Evolutionary conservation across 2,888 invertebrate species (phyloP).

Genomic region (Lamellibrachia columna): DNA sequence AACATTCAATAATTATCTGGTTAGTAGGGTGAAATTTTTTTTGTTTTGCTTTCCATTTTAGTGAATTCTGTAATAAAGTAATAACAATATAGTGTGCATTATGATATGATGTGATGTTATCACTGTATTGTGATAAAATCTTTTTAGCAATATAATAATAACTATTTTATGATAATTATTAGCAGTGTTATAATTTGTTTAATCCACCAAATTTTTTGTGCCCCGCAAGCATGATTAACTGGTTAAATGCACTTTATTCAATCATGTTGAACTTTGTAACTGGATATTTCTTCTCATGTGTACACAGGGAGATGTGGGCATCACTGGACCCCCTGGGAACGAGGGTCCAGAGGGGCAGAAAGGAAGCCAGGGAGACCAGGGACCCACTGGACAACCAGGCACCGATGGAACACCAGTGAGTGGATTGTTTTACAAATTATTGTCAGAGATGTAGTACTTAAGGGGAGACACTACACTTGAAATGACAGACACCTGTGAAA

Average conservation of each 20-base stretch:
- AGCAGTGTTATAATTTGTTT: neutral
- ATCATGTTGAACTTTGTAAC: neutral
- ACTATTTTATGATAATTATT: neutral
- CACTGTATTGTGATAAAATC: neutral
- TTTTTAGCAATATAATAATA: neutral
- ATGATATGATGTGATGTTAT: neutral
- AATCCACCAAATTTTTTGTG: neutral
- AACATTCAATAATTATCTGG: too few species aligned
- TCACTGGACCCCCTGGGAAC: conserved; percentile 14
- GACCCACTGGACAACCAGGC: conserved; percentile 77
- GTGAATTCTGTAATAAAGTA: neutral
- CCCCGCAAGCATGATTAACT: neutral
- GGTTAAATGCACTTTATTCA: neutral
- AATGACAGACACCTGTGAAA: too few species aligned
- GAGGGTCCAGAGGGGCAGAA: conserved; percentile 74
- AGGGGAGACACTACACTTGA: too few species aligned
- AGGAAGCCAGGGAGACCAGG: conserved; percentile 84
- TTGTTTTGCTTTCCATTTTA: neutral
- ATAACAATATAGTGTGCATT: neutral
- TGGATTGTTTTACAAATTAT: neutral
- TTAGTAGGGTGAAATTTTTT: too few species aligned
- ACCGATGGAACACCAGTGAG: conserved; percentile 16
- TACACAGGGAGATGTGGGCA: conserved; percentile 18
- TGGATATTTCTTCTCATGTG: neutral
- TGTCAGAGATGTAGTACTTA: too few species aligned